Conservation (phyloP, 92 coral and sea anemone species). For the Epizoanthus scotinus region DNA sequence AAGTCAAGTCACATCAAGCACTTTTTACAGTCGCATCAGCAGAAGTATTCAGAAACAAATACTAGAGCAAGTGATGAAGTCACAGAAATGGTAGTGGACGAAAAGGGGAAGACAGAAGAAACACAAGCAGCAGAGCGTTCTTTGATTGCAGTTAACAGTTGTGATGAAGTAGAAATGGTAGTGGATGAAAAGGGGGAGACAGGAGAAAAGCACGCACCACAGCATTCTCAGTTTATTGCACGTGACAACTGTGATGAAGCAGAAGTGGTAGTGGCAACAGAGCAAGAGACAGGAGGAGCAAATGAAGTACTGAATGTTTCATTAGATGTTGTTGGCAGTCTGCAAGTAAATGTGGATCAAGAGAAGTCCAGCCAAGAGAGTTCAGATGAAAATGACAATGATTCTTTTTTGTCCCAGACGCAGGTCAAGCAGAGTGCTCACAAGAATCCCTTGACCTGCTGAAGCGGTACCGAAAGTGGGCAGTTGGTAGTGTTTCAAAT, state of each 20-base stretch:
- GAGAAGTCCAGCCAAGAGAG: neutral
- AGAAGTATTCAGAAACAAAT: neutral
- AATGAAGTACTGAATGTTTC: no score
- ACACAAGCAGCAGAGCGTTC: no score
- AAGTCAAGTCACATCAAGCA: no score
- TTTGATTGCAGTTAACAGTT: no score
- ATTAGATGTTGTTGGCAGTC: no score
- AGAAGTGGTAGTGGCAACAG: no score
- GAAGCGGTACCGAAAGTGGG: conserved; percentile 30
- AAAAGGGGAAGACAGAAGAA: neutral
- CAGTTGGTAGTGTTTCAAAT: conserved; percentile 34
- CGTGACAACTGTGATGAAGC: no score
- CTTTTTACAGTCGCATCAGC: neutral
- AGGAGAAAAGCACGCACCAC: no score
- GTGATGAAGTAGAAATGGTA: no score
- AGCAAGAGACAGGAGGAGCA: no score
- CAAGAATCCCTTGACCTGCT: conserved; percentile 12
- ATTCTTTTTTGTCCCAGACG: conserved; percentile 29
- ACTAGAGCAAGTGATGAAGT: conserved; percentile 4
- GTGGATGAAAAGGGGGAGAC: no score
- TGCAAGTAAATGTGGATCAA: neutral
- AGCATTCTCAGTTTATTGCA: no score
- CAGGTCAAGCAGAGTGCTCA: conserved; percentile 25
- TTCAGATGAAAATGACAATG: neutral
- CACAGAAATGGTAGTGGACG: conserved; percentile 16